These are phyloP conservation scores for Elephantulus edwardii DNA, from an alignment of 2,113 vertebrate species.

Conservation along the genomic window DNA sequence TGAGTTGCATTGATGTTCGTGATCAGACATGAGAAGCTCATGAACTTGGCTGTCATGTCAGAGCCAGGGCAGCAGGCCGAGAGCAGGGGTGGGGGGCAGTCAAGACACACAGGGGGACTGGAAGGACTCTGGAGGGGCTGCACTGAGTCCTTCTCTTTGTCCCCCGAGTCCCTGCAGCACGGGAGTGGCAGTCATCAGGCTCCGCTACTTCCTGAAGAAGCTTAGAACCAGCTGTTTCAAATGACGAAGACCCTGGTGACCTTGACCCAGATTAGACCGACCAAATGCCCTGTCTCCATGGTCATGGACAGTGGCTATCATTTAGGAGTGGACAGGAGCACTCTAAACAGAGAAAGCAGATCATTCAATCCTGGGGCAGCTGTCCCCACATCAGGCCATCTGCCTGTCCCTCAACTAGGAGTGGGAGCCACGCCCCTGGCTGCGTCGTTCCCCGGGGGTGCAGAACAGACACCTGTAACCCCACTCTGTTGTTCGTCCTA, in stretches of 20 bases:
- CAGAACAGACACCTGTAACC: neutral
- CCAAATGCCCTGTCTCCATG: neutral
- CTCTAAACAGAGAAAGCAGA: neutral
- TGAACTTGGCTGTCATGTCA: neutral
- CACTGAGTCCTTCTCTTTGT: neutral
- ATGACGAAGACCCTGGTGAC: no score
- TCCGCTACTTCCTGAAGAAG: neutral
- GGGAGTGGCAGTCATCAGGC: neutral
- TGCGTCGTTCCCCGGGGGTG: neutral
- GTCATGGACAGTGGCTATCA: neutral
- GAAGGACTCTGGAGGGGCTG: neutral
- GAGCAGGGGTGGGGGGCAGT: no score
- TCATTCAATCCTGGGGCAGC: neutral
- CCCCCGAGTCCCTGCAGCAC: neutral
- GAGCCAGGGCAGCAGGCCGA: neutral
- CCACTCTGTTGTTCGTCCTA: slow-evolving; percentile 47
- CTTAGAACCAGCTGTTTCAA: neutral
- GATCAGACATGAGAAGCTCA: no score
- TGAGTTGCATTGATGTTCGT: neutral
- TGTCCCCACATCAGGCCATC: neutral
- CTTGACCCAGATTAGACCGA: no score
- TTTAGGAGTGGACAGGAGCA: neutral
- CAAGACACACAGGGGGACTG: no score
- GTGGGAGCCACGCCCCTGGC: neutral
- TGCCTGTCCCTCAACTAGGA: neutral